Evolutionary conservation across 2,797 vertebrate species (phyloP).

Genomic region (Tenualosa thibaudeaui): DNA sequence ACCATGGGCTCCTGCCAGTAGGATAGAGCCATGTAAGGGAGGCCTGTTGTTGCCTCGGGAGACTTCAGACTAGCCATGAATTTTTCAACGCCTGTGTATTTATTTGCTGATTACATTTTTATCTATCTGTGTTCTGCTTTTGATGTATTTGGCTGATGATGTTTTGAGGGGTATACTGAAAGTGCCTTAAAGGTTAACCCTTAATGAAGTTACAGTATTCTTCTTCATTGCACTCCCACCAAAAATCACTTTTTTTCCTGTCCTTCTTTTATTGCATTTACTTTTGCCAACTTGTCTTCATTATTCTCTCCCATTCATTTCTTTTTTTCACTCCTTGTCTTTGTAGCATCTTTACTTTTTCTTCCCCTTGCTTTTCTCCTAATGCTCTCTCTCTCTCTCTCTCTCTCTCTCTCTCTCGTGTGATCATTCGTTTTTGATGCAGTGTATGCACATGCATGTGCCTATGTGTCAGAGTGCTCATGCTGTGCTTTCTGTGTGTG

Average conservation of each 20-base stretch:
- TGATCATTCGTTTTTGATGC: slow-evolving; percentile 3
- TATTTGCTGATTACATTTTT: slow-evolving; percentile 2
- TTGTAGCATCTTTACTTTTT: not conserved
- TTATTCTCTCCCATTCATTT: too few species aligned
- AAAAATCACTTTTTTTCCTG: not conserved
- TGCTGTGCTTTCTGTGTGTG: not conserved
- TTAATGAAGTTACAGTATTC: not conserved
- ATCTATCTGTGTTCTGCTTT: slow-evolving; percentile 4
- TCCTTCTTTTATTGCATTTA: not conserved
- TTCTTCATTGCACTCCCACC: too few species aligned
- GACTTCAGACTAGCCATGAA: not conserved
- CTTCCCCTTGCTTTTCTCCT: not conserved
- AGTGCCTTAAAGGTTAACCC: not conserved
- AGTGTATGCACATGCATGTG: not conserved
- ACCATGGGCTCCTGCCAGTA: not conserved
- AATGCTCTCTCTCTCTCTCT: not conserved
- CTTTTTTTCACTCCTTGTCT: not conserved
- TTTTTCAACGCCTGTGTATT: not conserved
- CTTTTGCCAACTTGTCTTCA: not conserved
- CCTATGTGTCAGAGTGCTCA: not conserved
- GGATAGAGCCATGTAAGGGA: not conserved
- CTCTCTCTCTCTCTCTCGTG: not conserved
- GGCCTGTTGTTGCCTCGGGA: not conserved
- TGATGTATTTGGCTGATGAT: not conserved
- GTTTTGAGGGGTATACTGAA: not conserved